Base-by-base conservation (phyloP, 2,797 vertebrate genomes). In the Alfaro cultratus region DNA sequence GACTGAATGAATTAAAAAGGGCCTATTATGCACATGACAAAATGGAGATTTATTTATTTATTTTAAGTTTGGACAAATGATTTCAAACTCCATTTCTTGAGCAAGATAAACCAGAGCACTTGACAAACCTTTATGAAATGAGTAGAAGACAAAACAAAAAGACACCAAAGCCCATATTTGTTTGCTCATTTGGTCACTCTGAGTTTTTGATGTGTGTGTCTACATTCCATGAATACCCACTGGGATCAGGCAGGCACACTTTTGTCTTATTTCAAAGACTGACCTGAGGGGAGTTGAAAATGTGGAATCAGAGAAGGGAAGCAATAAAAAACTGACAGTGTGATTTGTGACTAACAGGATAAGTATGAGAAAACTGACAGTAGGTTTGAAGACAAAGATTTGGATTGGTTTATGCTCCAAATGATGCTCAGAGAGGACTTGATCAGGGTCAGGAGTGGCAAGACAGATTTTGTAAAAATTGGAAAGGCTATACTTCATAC, bases 401-500 rank as follows among this genome's bases (percentile, higher is more conserved):
- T 11, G 0, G 77, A 93, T 92, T 84, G 43, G 72, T 85, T 91
- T 74, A 84, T 84, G 91, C 93, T 88, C 80, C 82, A 16, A 82
- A 72, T 80, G 78, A 89, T 84, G 85, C 79, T 91, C 31, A 31
- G 53, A 39, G 29, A 79, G 60, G 80, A 79, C 83, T 49, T 45
- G 81, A 83, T 87, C 82, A 11, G 74, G 79, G 88, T 76, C 84
- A 12, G 43, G 75, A 88, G 43, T 86, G 86, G 91, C 86, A 87
- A 84, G 83, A 80, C 78, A 31, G 77, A 82, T 91, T 92, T 86
- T 90, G 90, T 72, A 87, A 84, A 80, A 80, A 94, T 89, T 87
- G 90, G 84, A 91, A 92, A 90, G 90, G 85, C 82, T 72, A 86
- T 75, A 80, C 74, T 83, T 92, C 64, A 82, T 83, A 93, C 94